Percentiles rank a stretch among this genome's conserved stretches.
Conservation (phyloP, 2,888 invertebrate species). For the Eilema sororculum region DNA sequence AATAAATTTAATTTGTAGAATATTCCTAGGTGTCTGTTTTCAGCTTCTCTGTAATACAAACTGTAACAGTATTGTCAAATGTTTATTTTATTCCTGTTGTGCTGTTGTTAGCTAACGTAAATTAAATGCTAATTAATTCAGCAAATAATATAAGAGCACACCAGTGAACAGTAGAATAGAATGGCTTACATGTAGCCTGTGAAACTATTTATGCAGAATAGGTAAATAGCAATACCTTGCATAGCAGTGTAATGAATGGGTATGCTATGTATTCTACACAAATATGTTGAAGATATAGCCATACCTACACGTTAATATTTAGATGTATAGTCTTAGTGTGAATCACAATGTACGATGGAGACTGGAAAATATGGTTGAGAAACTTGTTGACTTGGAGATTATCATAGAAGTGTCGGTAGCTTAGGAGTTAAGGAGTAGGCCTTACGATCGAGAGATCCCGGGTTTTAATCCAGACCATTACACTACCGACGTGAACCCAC, state of each 20-base stretch:
- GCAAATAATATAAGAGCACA: background rate
- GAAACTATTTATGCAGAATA: background rate
- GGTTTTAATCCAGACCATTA: too few relatives aligned
- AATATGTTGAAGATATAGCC: background rate
- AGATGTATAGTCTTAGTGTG: background rate
- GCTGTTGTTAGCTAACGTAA: background rate
- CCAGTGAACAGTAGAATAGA: background rate
- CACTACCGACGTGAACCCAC: too few relatives aligned
- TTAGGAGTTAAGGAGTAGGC: too few relatives aligned
- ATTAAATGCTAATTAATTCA: slow-evolving; percentile 11
- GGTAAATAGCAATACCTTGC: background rate
- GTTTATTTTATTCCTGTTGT: background rate
- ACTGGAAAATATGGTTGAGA: background rate
- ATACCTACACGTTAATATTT: background rate
- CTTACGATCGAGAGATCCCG: too few relatives aligned
- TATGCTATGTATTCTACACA: background rate
- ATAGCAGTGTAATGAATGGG: background rate
- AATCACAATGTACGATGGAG: background rate
- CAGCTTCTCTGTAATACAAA: background rate
- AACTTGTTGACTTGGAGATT: too few relatives aligned
- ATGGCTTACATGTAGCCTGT: background rate
- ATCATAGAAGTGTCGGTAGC: too few relatives aligned
- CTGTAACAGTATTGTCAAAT: background rate
- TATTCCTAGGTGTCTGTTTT: background rate
- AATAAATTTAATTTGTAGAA: too few relatives aligned